Base-by-base conservation (phyloP, 2,888 invertebrate genomes). In the Temnothorax rugatulus region DNA sequence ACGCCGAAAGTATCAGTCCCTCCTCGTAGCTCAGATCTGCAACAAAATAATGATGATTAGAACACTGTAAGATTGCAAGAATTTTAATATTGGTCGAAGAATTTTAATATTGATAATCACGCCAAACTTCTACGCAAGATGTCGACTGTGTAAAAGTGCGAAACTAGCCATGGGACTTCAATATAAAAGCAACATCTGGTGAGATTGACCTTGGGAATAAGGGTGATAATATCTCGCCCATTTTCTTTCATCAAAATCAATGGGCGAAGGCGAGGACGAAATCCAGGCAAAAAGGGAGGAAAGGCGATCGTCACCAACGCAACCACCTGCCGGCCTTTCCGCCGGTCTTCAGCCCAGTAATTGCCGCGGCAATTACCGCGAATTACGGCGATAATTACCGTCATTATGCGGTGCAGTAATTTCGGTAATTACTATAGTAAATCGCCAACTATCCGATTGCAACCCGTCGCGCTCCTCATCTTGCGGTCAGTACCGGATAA, bases 351-450 rank as follows among this genome's bases (percentile, higher is more conserved):
- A 88, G 82, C 82, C 82, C 87, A 76, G 88, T 89, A 90, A 90
- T 90, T 90, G 91, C 89, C 71, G 79, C 73, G 83, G 88, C 87
- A 90, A 90, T 90, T 90, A 90, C 87, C 84, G 68, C 85, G 89
- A 89, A 90, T 90, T 90, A 89, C 89, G 85, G 76, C 86, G 86
- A 90, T 89, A 90, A 90, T 90, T 90, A 86, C 90, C 86, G 84
- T 85, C 89, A 89, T 90, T 90, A 90, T 85, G 91, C 87, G 86
- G 88, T 68, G 89, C 89, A 89, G 91, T 90, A 90, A 90, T 90
- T 90, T 90, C 85, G 88, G 87, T 89, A 90, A 90, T 90, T 90
- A 90, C 89, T 84, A 85, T 84, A 76, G 91, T 90, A 88, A 90
- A 90, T 90, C 89, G 90, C 85, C 84, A 84, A 87, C 85, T 88